A percentile compares a stretch with the other conserved stretches of the same genome.
Evolutionary conservation across 2,113 vertebrate species (phyloP).

Genomic region (Silurus asotus): DNA sequence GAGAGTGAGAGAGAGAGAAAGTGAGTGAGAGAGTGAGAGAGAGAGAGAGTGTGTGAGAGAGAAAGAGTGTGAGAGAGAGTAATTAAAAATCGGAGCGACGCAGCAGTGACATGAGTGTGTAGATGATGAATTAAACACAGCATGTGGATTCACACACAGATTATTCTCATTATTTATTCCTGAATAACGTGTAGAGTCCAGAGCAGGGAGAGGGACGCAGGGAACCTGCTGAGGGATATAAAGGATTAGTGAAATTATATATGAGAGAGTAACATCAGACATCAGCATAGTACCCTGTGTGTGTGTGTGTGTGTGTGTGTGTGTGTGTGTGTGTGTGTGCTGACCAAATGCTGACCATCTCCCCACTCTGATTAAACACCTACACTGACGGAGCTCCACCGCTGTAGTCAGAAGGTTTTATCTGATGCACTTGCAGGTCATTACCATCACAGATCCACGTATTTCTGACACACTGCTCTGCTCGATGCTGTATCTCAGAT

Average conservation of each 20-base stretch:
- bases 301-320: neutral
- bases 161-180: neutral
- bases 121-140: neutral
- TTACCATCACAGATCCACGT: neutral
- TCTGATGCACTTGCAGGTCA: neutral
- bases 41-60: no score
- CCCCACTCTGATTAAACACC: neutral
- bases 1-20: neutral
- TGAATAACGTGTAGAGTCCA: neutral
- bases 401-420: neutral
- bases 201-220: neutral
- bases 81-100: neutral
- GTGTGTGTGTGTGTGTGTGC: conserved; percentile 1
- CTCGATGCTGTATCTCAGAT: neutral
- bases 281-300: neutral
- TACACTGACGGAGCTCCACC: neutral
- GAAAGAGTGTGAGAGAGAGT: neutral
- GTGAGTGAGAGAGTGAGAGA: neutral
- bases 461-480: neutral
- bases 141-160: neutral
- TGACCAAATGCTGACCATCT: neutral
- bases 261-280: neutral
- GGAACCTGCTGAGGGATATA: neutral
- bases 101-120: neutral
- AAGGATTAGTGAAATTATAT: neutral